Base-by-base conservation (phyloP, 1,140 invertebrate genomes). In the Drosophila busckii region DNA sequence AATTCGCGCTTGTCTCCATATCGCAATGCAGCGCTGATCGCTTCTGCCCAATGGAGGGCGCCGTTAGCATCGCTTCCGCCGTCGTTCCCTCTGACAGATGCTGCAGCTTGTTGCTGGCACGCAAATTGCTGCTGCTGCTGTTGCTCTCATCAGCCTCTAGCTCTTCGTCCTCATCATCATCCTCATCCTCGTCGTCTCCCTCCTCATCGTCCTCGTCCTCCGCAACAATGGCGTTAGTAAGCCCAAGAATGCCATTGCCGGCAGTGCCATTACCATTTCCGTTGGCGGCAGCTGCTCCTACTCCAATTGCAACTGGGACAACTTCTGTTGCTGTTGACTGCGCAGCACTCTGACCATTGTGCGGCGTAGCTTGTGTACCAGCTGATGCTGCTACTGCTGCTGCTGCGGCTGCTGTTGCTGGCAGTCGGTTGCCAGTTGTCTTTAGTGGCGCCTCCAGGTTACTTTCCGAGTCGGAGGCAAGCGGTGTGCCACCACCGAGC, bases 371-470 rank as follows among this genome's bases (percentile, higher is more conserved):
- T n/a, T n/a, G n/a, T 41, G 29, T 20, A 12, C 45, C 34, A 31
- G 64, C 62, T 22, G 29, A 28, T n/a, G 35, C 37, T 45, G 35
- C 46, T 28, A 23, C 26, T 56, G 31, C 41, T 44, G 34, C 58
- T 49, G 32, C 28, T 45, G 25, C 15, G 44, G 54, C 34, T 10
- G 19, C 48, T 41, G 52, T 40, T 29, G 28, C 38, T 35, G 52
- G 25, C 22, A 69, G 49, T 29, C 45, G 61, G 28, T 89, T 89
- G 32, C n/a, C n/a, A n/a, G n/a, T n/a, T n/a, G 88, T 88, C 48
- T 87, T 70, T 9, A 86, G 78, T 19, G 90, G 90, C 70, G 90
- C 89, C 85, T 91, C 90, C 22, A 90, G 85, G 75, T 91, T 91
- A 61, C 90, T 91, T 61, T 87, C 86, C 25, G 78, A 84, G 31